Percentiles rank a stretch among this genome's conserved stretches.
Evolutionary conservation across 2,888 invertebrate species (phyloP).

Genomic region (Rotaria sp.): DNA sequence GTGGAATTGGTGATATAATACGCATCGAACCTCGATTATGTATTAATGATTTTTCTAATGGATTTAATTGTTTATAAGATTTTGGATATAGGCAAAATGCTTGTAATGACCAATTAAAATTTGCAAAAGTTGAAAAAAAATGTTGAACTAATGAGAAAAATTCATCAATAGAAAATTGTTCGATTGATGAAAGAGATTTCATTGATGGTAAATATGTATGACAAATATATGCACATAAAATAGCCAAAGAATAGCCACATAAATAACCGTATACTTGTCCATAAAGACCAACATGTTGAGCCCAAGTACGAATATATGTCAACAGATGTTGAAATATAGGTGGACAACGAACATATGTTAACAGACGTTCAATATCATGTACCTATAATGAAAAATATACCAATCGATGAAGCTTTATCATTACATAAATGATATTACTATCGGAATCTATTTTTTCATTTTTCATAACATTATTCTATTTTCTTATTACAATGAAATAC

Average conservation of each 20-base stretch:
- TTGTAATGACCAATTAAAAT: not conserved
- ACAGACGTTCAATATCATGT: not conserved
- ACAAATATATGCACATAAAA: not conserved
- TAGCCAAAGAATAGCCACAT: not conserved
- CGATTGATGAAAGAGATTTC: not conserved
- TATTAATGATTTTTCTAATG: too few species aligned
- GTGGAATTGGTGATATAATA: not conserved
- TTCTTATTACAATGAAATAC: too few species aligned
- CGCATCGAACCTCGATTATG: not conserved
- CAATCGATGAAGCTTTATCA: too few species aligned
- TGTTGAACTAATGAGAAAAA: not conserved
- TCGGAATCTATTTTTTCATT: too few species aligned
- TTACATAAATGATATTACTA: too few species aligned
- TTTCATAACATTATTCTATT: too few species aligned
- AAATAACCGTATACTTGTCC: conserved; percentile 2
- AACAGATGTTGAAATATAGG: not conserved
- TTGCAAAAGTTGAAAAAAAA: not conserved
- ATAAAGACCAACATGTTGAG: not conserved
- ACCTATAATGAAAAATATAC: not conserved
- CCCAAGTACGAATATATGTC: not conserved
- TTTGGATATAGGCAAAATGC: not conserved
- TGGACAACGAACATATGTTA: not conserved
- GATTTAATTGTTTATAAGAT: not conserved
- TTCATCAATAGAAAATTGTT: not conserved
- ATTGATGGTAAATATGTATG: not conserved